A percentile compares a stretch with the other conserved stretches of the same genome.
Evolutionary conservation across 2,113 vertebrate species (phyloP).

Genomic region (Apaloderma vittatum): DNA sequence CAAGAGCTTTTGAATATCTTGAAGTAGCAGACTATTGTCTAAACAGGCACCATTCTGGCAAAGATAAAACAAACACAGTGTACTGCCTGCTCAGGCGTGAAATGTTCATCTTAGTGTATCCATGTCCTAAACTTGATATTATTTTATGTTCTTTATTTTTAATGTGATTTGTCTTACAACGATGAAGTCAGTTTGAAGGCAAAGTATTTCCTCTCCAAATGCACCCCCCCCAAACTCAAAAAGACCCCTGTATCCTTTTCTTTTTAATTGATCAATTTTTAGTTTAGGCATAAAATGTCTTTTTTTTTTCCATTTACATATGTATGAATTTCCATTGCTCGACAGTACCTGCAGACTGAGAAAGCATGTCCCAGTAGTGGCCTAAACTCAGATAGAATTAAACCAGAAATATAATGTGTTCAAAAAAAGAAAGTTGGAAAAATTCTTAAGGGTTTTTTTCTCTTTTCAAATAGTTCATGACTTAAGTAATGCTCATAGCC

Average conservation of each 20-base stretch:
- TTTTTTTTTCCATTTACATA: neutral
- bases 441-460: neutral
- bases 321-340: neutral
- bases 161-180: neutral
- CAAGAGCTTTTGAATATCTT: neutral
- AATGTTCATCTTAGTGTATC: neutral
- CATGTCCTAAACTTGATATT: neutral
- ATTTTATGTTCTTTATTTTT: neutral
- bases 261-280: neutral
- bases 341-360: neutral
- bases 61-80: neutral
- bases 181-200: neutral
- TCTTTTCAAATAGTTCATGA: conserved; percentile 52
- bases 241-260: neutral
- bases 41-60: neutral
- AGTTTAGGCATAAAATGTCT: neutral
- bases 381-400: conserved; percentile 23
- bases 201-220: neutral
- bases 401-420: neutral
- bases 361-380: neutral
- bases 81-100: neutral
- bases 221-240: neutral
- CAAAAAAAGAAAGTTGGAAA: neutral
- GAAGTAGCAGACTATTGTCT: neutral
- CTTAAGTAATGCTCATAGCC: neutral